Percentiles rank a stretch among this genome's conserved stretches.
phyloP scores from a whole-genome alignment of 2,888 invertebrate species.

The Rutpela maculata region DNA sequence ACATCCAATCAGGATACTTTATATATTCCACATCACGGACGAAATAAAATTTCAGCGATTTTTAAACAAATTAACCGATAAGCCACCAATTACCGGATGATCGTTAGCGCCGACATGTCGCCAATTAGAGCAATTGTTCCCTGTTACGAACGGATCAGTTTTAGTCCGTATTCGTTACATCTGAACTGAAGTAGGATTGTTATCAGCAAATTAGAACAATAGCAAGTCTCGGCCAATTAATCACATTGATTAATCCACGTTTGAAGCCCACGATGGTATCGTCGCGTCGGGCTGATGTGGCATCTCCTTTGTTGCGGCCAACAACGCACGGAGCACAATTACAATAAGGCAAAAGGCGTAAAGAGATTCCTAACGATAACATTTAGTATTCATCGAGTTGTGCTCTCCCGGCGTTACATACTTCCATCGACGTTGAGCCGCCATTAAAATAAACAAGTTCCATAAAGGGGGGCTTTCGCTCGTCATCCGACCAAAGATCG shows the following conservation, averaged over 20 bases:
- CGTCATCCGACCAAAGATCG: conserved; percentile 61
- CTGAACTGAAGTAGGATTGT: conserved; percentile 39
- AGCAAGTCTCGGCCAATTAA: conserved; percentile 60
- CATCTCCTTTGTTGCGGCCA: conserved; percentile 50
- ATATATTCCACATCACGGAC: not conserved
- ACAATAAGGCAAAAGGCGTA: conserved; percentile 46
- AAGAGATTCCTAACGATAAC: conserved; percentile 46
- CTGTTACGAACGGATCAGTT: conserved; percentile 32
- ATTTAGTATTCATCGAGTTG: conserved; percentile 55
- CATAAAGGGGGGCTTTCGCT: conserved; percentile 62
- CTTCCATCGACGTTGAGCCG: conserved; percentile 45
- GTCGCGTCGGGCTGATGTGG: conserved; percentile 47
- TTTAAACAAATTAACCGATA: not conserved
- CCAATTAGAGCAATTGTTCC: conserved; percentile 32
- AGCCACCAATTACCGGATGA: not conserved
- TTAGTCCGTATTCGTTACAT: conserved; percentile 43
- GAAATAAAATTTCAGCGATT: not conserved
- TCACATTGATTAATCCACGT: conserved; percentile 58
- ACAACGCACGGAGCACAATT: conserved; percentile 44
- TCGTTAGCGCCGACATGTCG: not conserved
- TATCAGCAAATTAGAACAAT: conserved; percentile 58
- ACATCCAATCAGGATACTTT: no score
- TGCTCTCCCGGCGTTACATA: conserved; percentile 48
- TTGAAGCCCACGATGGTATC: conserved; percentile 53
- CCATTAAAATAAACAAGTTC: conserved; percentile 68